Percentiles rank a stretch among this genome's conserved stretches.
These are phyloP conservation scores for Pentamera pediparva DNA, from an alignment of 53 echinoderm and acorn worm species.

Conservation along the genomic window DNA sequence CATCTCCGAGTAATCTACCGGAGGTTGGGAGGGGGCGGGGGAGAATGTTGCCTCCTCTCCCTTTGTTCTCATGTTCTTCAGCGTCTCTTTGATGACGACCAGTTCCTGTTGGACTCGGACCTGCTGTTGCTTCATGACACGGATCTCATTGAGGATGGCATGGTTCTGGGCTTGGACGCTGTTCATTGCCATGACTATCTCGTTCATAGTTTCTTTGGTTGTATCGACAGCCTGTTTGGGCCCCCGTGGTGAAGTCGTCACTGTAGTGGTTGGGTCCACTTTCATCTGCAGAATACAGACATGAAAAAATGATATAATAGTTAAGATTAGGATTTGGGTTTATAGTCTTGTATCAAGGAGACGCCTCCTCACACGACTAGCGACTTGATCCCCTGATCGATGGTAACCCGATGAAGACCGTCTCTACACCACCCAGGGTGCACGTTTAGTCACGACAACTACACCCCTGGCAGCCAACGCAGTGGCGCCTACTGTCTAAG, in stretches of 20 bases:
- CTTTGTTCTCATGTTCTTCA: background rate
- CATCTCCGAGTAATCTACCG: constrained; percentile 21
- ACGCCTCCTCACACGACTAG: too few species aligned
- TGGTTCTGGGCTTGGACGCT: constrained; percentile 11
- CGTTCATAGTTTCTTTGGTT: background rate
- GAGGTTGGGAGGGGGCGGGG: background rate
- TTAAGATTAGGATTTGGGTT: too few species aligned
- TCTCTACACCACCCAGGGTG: too few species aligned
- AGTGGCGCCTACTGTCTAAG: too few species aligned
- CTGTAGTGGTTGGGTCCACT: too few species aligned
- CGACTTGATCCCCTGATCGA: too few species aligned
- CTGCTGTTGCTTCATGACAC: constrained; percentile 21
- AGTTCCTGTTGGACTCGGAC: constrained; percentile 16
- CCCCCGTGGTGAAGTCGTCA: background rate
- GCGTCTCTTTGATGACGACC: constrained; percentile 10
- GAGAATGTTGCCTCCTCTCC: background rate
- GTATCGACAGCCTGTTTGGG: too few species aligned
- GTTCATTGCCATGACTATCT: background rate
- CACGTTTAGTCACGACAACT: too few species aligned
- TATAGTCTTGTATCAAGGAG: too few species aligned
- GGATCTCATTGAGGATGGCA: constrained; percentile 29
- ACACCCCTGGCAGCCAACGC: too few species aligned
- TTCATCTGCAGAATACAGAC: background rate
- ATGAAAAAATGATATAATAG: too few species aligned
- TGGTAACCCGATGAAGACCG: too few species aligned